phyloP scores from a whole-genome alignment of 2,113 vertebrate species.

The Proteles cristata region DNA sequence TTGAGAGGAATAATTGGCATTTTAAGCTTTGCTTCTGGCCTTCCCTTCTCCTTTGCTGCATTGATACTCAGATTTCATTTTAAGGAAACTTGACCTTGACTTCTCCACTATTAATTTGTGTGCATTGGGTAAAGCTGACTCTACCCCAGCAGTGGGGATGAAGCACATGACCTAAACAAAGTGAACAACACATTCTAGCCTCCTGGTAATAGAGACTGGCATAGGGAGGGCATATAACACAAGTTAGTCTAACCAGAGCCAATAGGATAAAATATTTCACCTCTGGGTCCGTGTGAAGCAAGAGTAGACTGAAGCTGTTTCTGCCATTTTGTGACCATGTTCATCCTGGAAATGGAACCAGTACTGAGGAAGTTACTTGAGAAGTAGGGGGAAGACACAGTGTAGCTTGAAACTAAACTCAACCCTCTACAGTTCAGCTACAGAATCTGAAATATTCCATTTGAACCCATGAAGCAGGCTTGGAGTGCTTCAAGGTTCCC shows the following conservation, averaged over 20 bases:
- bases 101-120: not conserved
- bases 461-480: not conserved
- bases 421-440: accelerated
- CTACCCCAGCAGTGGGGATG: too few species aligned
- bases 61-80: not conserved
- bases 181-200: not conserved
- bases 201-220: not conserved
- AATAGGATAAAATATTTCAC: not conserved
- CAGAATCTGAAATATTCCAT: not conserved
- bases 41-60: not conserved
- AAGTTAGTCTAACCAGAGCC: not conserved
- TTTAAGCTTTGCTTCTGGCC: not conserved
- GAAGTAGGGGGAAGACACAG: not conserved
- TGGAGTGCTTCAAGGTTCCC: not conserved
- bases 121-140: not conserved
- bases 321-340: not conserved
- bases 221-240: not conserved
- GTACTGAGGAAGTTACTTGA: not conserved
- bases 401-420: not conserved
- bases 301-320: not conserved
- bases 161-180: not conserved
- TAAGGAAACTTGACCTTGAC: not conserved
- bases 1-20: not conserved
- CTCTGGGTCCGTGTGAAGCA: not conserved
- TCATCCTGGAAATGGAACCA: not conserved